phyloP scores from a whole-genome alignment of 2,797 vertebrate species.

The Pangasius krempfi region DNA sequence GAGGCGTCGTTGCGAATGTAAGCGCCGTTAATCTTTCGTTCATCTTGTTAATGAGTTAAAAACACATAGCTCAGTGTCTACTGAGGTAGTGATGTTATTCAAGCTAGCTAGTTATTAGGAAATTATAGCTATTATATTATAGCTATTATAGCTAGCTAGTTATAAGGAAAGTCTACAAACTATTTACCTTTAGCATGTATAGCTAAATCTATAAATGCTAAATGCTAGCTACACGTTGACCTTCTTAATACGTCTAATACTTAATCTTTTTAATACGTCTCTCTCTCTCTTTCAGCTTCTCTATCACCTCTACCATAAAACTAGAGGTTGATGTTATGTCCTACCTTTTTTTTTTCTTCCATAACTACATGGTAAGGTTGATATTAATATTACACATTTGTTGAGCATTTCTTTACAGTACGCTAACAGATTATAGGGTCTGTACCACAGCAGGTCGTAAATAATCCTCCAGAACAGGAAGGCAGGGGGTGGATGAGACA shows the following conservation, averaged over 20 bases:
- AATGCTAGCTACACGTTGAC: neutral
- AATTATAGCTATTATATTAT: no score
- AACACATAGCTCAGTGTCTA: no score
- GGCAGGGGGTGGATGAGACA: neutral
- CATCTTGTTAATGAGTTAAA: no score
- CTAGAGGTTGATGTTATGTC: neutral
- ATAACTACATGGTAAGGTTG: neutral
- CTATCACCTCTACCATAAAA: neutral
- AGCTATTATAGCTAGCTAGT: no score
- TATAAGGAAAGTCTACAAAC: no score
- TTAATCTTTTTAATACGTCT: neutral
- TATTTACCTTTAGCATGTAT: no score
- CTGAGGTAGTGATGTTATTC: neutral
- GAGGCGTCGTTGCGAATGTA: no score
- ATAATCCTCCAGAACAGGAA: neutral
- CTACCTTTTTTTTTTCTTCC: neutral
- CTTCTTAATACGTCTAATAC: no score
- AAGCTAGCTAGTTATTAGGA: no score
- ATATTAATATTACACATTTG: constrained; percentile 18
- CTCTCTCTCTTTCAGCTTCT: neutral
- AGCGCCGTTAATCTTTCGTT: no score
- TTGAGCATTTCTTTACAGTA: neutral
- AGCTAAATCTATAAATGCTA: neutral
- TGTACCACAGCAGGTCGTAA: neutral
- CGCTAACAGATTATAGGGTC: constrained; percentile 3